Conservation (phyloP, 1,140 invertebrate genomes). For the Helicoverpa zea region DNA sequence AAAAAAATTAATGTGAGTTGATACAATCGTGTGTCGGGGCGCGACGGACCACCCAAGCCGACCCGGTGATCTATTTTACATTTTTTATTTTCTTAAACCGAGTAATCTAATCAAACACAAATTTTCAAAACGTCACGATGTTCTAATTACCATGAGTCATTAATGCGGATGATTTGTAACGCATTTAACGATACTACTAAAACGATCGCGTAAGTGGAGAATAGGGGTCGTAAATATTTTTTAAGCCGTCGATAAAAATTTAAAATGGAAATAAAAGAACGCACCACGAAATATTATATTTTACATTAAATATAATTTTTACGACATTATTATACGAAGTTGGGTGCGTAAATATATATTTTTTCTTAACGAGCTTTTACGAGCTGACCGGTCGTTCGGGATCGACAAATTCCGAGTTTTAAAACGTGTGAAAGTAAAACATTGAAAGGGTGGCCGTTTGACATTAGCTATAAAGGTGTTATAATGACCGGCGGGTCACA, state of each 20-base stretch:
- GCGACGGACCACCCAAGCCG: constrained; percentile 69
- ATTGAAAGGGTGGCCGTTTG: constrained; percentile 74
- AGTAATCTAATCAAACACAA: constrained; percentile 54
- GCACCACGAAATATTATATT: constrained; percentile 50
- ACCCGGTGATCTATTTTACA: constrained; percentile 61
- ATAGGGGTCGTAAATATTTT: constrained; percentile 61
- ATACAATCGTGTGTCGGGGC: constrained; percentile 66
- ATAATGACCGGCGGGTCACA: constrained; percentile 69
- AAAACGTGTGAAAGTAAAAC: constrained; percentile 84
- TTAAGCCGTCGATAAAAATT: constrained; percentile 63
- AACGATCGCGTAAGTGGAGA: constrained; percentile 35
- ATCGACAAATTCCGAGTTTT: constrained; percentile 76
- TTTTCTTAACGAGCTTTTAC: constrained; percentile 75
- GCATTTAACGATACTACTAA: constrained; percentile 38
- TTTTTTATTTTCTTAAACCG: constrained; percentile 51
- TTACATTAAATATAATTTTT: constrained; percentile 79
- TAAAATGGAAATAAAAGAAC: constrained; percentile 36
- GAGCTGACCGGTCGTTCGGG: constrained; percentile 70
- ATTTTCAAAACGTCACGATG: constrained; percentile 56
- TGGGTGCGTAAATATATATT: constrained; percentile 58
- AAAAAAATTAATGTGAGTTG: constrained; percentile 70
- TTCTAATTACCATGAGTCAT: constrained; percentile 57
- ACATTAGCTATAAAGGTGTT: constrained; percentile 68
- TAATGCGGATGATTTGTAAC: constrained; percentile 53
- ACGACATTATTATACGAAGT: constrained; percentile 79